These are phyloP conservation scores for Junonia oenone DNA, from an alignment of 2,888 invertebrate species.

Conservation along the genomic window DNA sequence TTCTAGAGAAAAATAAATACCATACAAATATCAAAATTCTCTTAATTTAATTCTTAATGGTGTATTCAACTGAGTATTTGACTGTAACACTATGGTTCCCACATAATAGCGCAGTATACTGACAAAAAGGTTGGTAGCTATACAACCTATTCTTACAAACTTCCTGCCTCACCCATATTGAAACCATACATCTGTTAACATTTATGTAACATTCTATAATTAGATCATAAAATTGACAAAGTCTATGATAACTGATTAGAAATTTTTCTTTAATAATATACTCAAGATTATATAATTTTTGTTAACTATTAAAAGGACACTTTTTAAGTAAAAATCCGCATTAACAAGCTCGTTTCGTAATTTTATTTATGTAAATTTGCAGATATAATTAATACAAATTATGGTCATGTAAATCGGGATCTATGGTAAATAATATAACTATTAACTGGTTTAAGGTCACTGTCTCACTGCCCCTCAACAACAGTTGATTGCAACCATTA, in stretches of 20 bases:
- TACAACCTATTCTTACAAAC: conserved; percentile 39
- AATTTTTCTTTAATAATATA: neutral
- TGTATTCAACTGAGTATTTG: conserved; percentile 36
- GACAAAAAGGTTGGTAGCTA: conserved; percentile 45
- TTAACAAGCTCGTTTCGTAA: conserved; percentile 72
- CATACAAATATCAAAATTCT: too few species aligned
- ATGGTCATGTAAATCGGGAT: conserved; percentile 77
- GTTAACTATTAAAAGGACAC: conserved; percentile 15
- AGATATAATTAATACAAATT: conserved; percentile 79
- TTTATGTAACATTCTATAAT: conserved; percentile 20
- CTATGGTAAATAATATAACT: conserved; percentile 70
- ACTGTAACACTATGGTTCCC: conserved; percentile 50
- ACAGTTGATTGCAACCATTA: conserved; percentile 55
- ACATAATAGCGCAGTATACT: conserved; percentile 46
- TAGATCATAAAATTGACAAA: conserved; percentile 20
- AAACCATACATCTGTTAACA: conserved; percentile 15
- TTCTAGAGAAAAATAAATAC: too few species aligned
- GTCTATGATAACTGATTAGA: conserved; percentile 1
- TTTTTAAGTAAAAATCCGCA: conserved; percentile 33
- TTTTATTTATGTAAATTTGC: conserved; percentile 81
- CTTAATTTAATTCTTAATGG: neutral
- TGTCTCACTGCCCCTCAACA: conserved; percentile 51
- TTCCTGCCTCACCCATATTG: conserved; percentile 47
- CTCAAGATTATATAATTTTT: neutral
- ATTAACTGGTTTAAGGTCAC: conserved; percentile 65